Evolutionary conservation across 1,140 invertebrate species (phyloP).

Genomic region (Oryctes rhinoceros): DNA sequence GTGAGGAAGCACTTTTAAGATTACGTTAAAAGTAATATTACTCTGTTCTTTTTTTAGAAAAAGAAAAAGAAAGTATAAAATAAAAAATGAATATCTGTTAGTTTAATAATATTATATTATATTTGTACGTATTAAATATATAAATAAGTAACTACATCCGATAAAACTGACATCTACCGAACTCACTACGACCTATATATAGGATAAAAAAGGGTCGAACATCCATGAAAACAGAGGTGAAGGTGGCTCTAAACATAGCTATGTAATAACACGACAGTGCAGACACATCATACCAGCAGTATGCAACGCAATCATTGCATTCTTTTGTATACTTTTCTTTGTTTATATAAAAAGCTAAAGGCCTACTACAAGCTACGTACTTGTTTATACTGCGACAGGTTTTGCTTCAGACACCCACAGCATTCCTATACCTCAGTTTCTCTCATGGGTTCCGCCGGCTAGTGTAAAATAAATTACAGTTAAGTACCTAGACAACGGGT

Average conservation of each 20-base stretch:
- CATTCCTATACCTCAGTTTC: conserved; percentile 71
- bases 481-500: conserved; percentile 47
- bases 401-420: conserved; percentile 59
- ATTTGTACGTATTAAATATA: neutral
- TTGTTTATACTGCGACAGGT: conserved; percentile 72
- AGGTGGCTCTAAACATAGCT: conserved; percentile 56
- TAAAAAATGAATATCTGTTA: neutral
- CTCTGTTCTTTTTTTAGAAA: neutral
- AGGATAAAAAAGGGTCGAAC: conserved; percentile 42
- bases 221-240: conserved; percentile 47
- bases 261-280: conserved; percentile 56
- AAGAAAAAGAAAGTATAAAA: neutral
- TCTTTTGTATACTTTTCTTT: conserved; percentile 20
- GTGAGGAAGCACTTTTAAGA: conserved; percentile 44
- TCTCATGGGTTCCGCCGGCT: conserved; percentile 77
- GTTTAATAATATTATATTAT: neutral
- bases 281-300: conserved; percentile 54
- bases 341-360: conserved; percentile 52
- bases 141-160: neutral
- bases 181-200: conserved; percentile 38
- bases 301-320: conserved; percentile 57
- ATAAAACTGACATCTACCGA: conserved; percentile 10
- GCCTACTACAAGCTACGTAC: conserved; percentile 67
- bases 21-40: conserved; percentile 24
- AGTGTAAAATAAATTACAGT: conserved; percentile 63